phyloP scores from a whole-genome alignment of 2,888 invertebrate species.

The Apamea sordens region DNA sequence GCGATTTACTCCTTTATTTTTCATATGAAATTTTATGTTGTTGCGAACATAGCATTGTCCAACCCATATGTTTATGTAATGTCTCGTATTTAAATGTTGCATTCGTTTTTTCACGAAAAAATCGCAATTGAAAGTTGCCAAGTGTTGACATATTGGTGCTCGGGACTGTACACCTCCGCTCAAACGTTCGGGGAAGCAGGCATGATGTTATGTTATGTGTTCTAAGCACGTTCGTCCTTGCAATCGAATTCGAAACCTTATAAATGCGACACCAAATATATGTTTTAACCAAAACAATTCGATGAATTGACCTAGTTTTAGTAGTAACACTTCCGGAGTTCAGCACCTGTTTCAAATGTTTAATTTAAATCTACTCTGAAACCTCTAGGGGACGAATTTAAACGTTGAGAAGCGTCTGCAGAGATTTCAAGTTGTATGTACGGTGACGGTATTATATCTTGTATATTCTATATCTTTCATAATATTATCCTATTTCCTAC shows the following conservation, averaged over 20 bases:
- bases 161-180: not conserved
- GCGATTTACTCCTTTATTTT: no score
- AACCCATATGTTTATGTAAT: no score
- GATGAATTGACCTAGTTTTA: conserved; percentile 14
- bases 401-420: not conserved
- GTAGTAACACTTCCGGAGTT: conserved; percentile 1
- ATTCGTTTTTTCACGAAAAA: no score
- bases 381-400: not conserved
- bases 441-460: not conserved
- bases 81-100: no score
- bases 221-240: not conserved
- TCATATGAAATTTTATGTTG: no score
- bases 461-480: not conserved
- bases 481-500: no score
- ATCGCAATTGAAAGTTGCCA: no score
- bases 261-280: not conserved
- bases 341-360: conserved; percentile 14
- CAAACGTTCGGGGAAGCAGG: not conserved
- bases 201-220: not conserved
- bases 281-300: conserved; percentile 14
- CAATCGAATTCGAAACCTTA: conserved; percentile 22
- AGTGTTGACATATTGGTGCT: no score
- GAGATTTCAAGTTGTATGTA: not conserved
- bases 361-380: not conserved
- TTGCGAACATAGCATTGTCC: no score